Evolutionary conservation across 2,888 invertebrate species (phyloP).

Genomic region (Rhingia campestris): DNA sequence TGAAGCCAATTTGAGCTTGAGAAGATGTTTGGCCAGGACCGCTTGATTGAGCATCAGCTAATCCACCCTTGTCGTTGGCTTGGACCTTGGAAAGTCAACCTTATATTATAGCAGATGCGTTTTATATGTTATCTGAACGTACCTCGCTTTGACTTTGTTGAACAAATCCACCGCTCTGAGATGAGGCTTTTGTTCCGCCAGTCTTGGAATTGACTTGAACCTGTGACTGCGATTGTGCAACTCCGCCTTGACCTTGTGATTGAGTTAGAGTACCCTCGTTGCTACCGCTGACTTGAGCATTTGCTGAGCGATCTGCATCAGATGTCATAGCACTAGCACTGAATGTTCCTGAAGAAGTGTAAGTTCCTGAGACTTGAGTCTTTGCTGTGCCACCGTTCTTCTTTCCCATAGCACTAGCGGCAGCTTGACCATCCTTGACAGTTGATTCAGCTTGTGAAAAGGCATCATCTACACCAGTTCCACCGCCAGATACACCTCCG

Average conservation of each 20-base stretch:
- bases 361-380: constrained; percentile 92
- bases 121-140: background rate
- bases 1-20: constrained; percentile 94
- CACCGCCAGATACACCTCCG: constrained; percentile 1
- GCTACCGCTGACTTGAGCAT: constrained; percentile 86
- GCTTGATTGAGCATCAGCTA: constrained; percentile 93
- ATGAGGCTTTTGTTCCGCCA: constrained; percentile 89
- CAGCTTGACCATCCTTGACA: constrained; percentile 87
- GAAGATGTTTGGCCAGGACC: constrained; percentile 93
- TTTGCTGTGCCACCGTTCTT: constrained; percentile 90
- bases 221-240: constrained; percentile 90
- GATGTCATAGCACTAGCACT: constrained; percentile 92
- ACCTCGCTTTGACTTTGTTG: constrained; percentile 86
- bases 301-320: constrained; percentile 89
- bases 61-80: constrained; percentile 91
- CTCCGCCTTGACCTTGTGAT: constrained; percentile 89
- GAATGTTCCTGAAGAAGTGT: constrained; percentile 90
- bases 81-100: constrained; percentile 87
- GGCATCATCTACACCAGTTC: constrained; percentile 84
- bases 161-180: constrained; percentile 89
- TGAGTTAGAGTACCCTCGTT: constrained; percentile 89
- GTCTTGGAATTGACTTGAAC: constrained; percentile 90
- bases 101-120: background rate
- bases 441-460: constrained; percentile 88
- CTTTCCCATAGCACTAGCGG: constrained; percentile 90